Evolutionary conservation across 2,888 invertebrate genomes (phyloP), one percentile per base, ranked within the genome.

Genomic region (Meghimatium bilineatum): DNA sequence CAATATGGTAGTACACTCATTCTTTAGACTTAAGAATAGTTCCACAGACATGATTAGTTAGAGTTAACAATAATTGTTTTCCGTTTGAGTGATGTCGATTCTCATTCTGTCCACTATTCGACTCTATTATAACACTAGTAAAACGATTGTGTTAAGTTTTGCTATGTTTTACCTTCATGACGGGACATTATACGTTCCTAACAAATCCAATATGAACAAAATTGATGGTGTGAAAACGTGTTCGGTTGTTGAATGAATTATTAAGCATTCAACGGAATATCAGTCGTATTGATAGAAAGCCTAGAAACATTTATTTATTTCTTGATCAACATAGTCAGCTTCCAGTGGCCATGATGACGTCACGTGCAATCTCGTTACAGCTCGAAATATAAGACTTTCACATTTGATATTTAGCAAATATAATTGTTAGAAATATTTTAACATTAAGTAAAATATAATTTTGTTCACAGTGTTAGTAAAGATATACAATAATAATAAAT

Each of bases 151-250:
- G 44, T 44, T 44, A n/a, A n/a, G n/a, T n/a, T 44, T 5, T 44
- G 44, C 12, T 12, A 44, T 44, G 44, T 56, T 26, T 26, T 89
- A 93, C 94, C 93, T 96, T 97, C 97, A 96, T 97, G 97, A 95
- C 97, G 96, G 96, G 96, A 97, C 97, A 97, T 97, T 96, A 95
- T 92, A 90, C 84, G 87, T 75, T 72, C 63, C 83, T n/a, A 36
- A 36, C 72, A 17, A 56, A 44, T 63, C 83, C n/a, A 82, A 76
- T 77, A 36, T 76, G 81, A 80, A 74, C 72, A 72, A 80, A 80
- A 81, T 74, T 44, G 74, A 29, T 74, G 81, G 26, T 38, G 71
- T 81, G 38, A 63, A 74, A 56, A 63, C 63, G 72, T 74, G 32
- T 81, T 81, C 44, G 74, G 34, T 63, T 44, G 32, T 23, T 74